A percentile compares a stretch with the other conserved stretches of the same genome.
Conservation (phyloP, 2,888 invertebrate genomes). For the Cheilosia grossa region DNA sequence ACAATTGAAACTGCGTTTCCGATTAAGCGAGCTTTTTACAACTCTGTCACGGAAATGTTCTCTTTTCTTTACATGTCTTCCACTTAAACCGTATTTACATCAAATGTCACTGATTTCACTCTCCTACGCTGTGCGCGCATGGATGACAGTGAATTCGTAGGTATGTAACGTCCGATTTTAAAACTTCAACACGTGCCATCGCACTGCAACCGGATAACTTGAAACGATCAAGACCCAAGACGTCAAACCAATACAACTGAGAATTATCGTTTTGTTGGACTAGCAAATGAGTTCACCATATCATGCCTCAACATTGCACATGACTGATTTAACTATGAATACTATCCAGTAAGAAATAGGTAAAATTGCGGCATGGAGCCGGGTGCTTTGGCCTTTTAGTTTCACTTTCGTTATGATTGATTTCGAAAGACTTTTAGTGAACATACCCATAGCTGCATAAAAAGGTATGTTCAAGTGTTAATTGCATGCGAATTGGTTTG, state of each 20-base stretch:
- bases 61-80: too few species aligned
- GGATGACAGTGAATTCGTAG: slow-evolving; percentile 8
- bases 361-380: slow-evolving; percentile 13
- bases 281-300: slow-evolving; percentile 28
- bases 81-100: too few species aligned
- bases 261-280: slow-evolving; percentile 12
- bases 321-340: not conserved
- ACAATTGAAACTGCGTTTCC: too few species aligned
- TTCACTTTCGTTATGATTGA: slow-evolving; percentile 41
- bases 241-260: not conserved
- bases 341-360: slow-evolving; percentile 2
- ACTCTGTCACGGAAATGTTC: too few species aligned
- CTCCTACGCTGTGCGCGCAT: not conserved
- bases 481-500: slow-evolving; percentile 5
- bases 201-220: slow-evolving; percentile 12
- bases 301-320: not conserved
- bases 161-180: not conserved
- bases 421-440: slow-evolving; percentile 10
- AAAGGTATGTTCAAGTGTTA: not conserved
- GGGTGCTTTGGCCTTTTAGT: slow-evolving; percentile 33
- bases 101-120: too few species aligned
- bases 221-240: not conserved
- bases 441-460: not conserved
- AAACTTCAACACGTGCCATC: slow-evolving; percentile 21
- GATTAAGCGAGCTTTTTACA: too few species aligned